Evolutionary conservation across 2,888 invertebrate species (phyloP), one percentile per base, ranked within the genome.

Genomic region (Lithodes maja): DNA sequence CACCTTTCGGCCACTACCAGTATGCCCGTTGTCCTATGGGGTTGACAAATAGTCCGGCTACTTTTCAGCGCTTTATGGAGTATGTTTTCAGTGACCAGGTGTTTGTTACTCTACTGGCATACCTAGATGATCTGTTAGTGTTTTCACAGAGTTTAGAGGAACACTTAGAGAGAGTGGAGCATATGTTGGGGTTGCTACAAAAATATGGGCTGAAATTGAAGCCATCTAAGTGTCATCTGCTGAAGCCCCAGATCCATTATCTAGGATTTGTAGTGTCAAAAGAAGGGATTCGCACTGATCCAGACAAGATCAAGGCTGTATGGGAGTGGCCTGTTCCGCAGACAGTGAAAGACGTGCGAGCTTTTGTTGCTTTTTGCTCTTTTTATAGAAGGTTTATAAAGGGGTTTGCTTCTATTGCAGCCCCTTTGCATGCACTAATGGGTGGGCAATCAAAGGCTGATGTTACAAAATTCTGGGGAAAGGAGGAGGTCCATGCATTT

Each of bases 61-160:
- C 69, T 2, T 92, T 90, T 69, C 87, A 86, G 82, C n/a, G 91
- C 12, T 33, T 87, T 52, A 87, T 86, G 78, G 83, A 90, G n/a
- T 2, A 61, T 3, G 83, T 90, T 1, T 74, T 92, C 9, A 68
- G 84, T 17, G 88, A 81, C 17, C 54, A 77, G 50, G 53, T 82
- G 50, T 75, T 61, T 50, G 78, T 79, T 12, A 80, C 55, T 9
- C 75, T 85, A 1, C 53, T 92, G 3, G 69, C 74, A 15, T 92
- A 92, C 69, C 17, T 92, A 5, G 92, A 92, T 83, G 92, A 92
- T 55, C 52, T 92, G 49, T 74, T 92, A 15, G 55, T 92, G 9
- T 92, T 75, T 55, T 86, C 83, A 7, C 33, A 78, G 5, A 71
- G 53, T 17, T 68, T 92, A 54, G 74, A 91, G 15, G 50, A 74